A percentile compares a stretch with the other conserved stretches of the same genome.
These are phyloP conservation scores for Drosophila sechellia DNA, from an alignment of 1,140 invertebrate genomes.

Conservation along the genomic window DNA sequence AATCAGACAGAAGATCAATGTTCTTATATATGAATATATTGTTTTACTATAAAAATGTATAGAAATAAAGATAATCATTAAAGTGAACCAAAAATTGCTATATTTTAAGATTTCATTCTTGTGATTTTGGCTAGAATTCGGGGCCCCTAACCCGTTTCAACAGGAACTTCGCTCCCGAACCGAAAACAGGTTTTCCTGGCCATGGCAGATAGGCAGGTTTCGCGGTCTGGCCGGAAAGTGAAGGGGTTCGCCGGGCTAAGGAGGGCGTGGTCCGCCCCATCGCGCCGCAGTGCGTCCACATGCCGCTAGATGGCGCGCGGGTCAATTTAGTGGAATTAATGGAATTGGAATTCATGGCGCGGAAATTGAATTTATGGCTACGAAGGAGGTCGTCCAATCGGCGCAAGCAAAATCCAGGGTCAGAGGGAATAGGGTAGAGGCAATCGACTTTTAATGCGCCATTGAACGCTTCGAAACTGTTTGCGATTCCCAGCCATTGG, in stretches of 20 bases:
- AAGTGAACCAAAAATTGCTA: not conserved
- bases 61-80: not conserved
- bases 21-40: no score
- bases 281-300: slow-evolving; percentile 61
- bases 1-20: no score
- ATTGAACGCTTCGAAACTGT: slow-evolving; percentile 81
- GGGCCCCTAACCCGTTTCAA: slow-evolving; percentile 16
- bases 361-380: slow-evolving; percentile 81
- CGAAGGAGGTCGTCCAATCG: slow-evolving; percentile 28
- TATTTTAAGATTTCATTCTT: not conserved
- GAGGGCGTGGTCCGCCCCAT: slow-evolving; percentile 25
- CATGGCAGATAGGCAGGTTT: slow-evolving; percentile 38
- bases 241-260: no score
- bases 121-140: not conserved
- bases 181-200: slow-evolving; percentile 55
- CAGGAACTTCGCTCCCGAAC: slow-evolving; percentile 44
- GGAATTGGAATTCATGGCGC: slow-evolving; percentile 83
- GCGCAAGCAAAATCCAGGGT: slow-evolving; percentile 9
- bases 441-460: slow-evolving; percentile 81
- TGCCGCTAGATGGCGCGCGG: slow-evolving; percentile 82
- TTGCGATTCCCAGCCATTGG: slow-evolving; percentile 56
- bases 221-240: not conserved
- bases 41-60: not conserved
- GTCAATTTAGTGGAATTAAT: slow-evolving; percentile 84
- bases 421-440: slow-evolving; percentile 26